phyloP scores from a whole-genome alignment of 2,888 invertebrate genomes.

The Gari tellinella region DNA sequence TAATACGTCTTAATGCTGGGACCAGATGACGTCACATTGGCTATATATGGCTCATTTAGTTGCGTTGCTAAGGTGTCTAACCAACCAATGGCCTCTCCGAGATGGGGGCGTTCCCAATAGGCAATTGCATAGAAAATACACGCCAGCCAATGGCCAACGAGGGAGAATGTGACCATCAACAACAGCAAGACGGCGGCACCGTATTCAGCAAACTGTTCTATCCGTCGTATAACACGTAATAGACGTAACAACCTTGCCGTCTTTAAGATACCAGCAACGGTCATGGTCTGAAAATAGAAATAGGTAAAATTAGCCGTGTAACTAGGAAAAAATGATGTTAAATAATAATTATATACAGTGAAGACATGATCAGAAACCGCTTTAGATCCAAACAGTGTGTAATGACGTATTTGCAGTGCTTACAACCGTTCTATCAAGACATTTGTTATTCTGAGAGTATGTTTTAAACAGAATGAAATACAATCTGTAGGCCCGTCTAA shows the following conservation, averaged over 20 bases:
- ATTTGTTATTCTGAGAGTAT: too few relatives aligned
- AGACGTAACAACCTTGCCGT: conserved; percentile 82
- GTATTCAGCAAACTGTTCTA: conserved; percentile 84
- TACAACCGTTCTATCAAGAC: too few relatives aligned
- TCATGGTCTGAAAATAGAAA: conserved; percentile 82
- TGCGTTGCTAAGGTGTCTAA: conserved; percentile 81
- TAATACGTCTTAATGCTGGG: conserved; percentile 83
- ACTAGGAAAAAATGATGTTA: too few relatives aligned
- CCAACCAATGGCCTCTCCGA: conserved; percentile 75
- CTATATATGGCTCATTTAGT: conserved; percentile 77
- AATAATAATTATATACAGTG: too few relatives aligned
- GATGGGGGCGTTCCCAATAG: conserved; percentile 81
- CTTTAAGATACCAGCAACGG: conserved; percentile 83
- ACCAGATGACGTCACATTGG: conserved; percentile 83
- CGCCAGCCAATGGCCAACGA: conserved; percentile 84
- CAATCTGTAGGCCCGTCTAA: too few relatives aligned
- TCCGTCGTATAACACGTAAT: conserved; percentile 82
- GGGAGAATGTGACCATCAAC: conserved; percentile 83
- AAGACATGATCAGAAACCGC: too few relatives aligned
- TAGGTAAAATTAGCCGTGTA: too few relatives aligned
- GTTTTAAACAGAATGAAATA: too few relatives aligned
- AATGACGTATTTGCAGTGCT: too few relatives aligned
- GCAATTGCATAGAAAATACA: conserved; percentile 85
- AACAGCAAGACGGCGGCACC: conserved; percentile 83
- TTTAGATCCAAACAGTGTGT: too few relatives aligned